Base-by-base conservation (phyloP, 2,113 vertebrate genomes). In the Struthidea cinerea region DNA sequence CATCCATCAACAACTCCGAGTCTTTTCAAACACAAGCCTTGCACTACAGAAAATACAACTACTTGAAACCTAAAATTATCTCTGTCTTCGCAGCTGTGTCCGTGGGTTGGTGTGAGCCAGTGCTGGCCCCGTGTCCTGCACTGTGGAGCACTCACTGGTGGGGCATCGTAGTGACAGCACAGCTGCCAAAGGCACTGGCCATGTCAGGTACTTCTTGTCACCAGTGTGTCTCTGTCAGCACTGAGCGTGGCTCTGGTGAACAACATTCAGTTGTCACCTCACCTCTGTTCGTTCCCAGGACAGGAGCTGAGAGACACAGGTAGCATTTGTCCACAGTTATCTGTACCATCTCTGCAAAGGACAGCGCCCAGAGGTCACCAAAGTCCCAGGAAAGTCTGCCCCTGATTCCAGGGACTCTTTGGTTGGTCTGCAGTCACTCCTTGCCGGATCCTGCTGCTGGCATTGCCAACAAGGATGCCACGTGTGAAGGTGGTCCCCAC, bases 1-100 rank as follows among this genome's bases (percentile, higher is more conserved):
- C 65, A 87, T 89, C 93, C 71, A 92, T 86, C 90, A 95, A 63
- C 85, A 91, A 10, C 68, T 80, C 68, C 28, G 57, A 88, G 71
- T 68, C 68, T 61, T 96, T 90, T 71, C 75, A 80, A 90, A 95
- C 39, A 71, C 30, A 71, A 59, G 55, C 33, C 65, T 70, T 68
- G 56, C 24, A 15, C 56, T 79, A 52, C 68, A 90, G 87, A 71
- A 91, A 87, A 88, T 19, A 59, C 49, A 90, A 49, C 57, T 77
- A 61, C 77, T 91, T 74, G 81, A 88, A 88, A 83, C 59, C 50
- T 59, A 27, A 52, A 90, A 67, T 90, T 73, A 89, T 92, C 67
- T 93, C 44, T 63, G 65, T 16, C 80, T 78, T 67, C 7, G 37
- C 71, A 91, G 53, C 23, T 32, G 22, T 81, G 84, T 33, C 21